Base-by-base conservation (phyloP, 2,888 invertebrate species). In the Sarcophaga carnaria region DNA sequence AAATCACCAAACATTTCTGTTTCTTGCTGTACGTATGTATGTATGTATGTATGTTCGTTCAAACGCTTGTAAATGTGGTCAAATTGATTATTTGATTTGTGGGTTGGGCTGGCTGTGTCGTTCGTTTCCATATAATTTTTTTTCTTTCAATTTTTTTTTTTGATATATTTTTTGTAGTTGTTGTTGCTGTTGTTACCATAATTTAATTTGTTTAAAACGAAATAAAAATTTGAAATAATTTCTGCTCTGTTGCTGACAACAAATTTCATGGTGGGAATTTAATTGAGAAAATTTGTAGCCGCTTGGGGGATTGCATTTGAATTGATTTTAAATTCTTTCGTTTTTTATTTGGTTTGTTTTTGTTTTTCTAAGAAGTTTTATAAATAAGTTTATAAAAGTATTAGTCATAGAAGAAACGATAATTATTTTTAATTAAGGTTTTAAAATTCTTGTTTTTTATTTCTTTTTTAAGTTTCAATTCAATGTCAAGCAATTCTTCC, bases 81-180 rank as follows among this genome's bases (percentile, higher is more conserved):
- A 85, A 85, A 82, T 85, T 82, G 81, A 78, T 81, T 85, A 78
- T 85, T 77, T 85, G 82, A 85, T 82, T 85, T 85, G 85, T 85
- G 85, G 85, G 85, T 85, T 85, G 85, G 85, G 85, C 81, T 85
- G 85, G 85, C 81, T 85, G 85, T 82, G 85, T 74, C 54, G 54
- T 54, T 14, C 49, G 37, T 37, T 37, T 37, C 37, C 37, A 37
- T 37, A 37, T 37, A 37, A 37, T 77, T 27, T 20, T 37, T 20
- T 74, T 45, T 74, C 10, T 20, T 59, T 2, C 4, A 49, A 14
- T 60, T 72, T 37, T 49, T 4, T 11, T 69, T 14, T 59, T 60
- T 70, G 54, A 37, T 66, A 14, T 47, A 10, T 47, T 64, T 69
- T 76, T 70, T 54, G 63, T 4, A 27, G 17, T 71, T 62, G 10